phyloP scores from a whole-genome alignment of 1,140 invertebrate species.

The Rhagoletis pomonella region DNA sequence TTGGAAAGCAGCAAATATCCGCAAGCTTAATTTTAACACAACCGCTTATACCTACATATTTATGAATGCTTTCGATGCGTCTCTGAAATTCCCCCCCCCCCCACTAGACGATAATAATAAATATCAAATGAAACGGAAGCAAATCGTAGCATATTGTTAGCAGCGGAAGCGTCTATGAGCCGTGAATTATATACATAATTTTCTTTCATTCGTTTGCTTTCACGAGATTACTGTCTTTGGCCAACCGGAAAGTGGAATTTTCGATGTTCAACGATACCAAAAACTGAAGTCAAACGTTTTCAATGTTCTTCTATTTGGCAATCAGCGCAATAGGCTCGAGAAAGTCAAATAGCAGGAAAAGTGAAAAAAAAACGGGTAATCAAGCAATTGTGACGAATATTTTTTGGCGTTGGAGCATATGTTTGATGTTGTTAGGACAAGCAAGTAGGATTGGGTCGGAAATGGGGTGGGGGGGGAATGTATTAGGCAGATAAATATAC shows the following conservation, averaged over 20 bases:
- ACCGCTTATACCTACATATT: not conserved
- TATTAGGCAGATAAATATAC: no score
- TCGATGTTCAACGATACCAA: not conserved
- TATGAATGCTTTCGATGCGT: not conserved
- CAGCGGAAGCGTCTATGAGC: slow-evolving; percentile 51
- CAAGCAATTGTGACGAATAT: not conserved
- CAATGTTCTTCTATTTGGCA: not conserved
- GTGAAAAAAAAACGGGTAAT: not conserved
- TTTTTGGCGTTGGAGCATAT: not conserved
- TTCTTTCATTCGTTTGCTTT: not conserved
- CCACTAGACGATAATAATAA: slow-evolving; percentile 47
- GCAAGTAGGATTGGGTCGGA: no score
- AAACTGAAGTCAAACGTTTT: slow-evolving; percentile 7
- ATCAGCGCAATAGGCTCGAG: not conserved
- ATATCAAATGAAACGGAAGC: slow-evolving; percentile 62
- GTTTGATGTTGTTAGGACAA: not conserved
- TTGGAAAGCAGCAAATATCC: not conserved
- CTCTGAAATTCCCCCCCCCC: not conserved
- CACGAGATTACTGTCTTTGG: not conserved
- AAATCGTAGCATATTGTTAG: slow-evolving; percentile 62
- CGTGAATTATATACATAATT: slow-evolving; percentile 36
- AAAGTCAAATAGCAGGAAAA: slow-evolving; percentile 8
- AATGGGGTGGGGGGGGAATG: no score
- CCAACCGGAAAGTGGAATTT: slow-evolving; percentile 10
- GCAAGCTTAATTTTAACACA: not conserved